A percentile compares a stretch with the other conserved stretches of the same genome.
Conservation (phyloP, 2,888 invertebrate genomes). For the Athalia circularis region DNA sequence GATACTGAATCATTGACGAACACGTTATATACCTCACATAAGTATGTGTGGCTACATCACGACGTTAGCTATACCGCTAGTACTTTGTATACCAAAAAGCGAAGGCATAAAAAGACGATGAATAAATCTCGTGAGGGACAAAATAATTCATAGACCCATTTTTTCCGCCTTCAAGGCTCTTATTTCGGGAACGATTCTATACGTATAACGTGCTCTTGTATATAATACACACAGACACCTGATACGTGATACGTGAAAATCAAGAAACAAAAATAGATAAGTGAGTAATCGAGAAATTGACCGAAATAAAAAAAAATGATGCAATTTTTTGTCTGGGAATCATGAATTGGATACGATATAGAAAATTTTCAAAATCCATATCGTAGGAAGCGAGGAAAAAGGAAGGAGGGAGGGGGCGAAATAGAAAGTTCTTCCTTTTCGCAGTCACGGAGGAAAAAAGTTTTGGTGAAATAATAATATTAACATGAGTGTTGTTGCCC, state of each 20-base stretch:
- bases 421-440: conserved; percentile 62
- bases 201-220: neutral
- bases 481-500: conserved; percentile 40
- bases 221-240: no score
- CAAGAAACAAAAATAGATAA: no score
- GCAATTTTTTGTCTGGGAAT: no score
- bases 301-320: no score
- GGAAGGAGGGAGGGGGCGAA: conserved; percentile 44
- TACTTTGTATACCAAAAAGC: no score
- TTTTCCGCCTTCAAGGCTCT: neutral
- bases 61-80: neutral
- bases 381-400: conserved; percentile 20
- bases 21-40: neutral
- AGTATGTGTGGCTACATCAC: neutral
- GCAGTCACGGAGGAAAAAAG: conserved; percentile 10
- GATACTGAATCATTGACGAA: conserved; percentile 42
- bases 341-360: no score
- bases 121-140: conserved; percentile 34
- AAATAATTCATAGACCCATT: conserved; percentile 41
- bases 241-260: no score
- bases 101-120: conserved; percentile 38
- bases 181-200: neutral
- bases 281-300: no score
- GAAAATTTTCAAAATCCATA: no score
- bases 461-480: conserved; percentile 44